A percentile compares a stretch with the other conserved stretches of the same genome.
phyloP scores from a whole-genome alignment of 2,888 invertebrate species.

The Sarcophaga subvicina region DNA sequence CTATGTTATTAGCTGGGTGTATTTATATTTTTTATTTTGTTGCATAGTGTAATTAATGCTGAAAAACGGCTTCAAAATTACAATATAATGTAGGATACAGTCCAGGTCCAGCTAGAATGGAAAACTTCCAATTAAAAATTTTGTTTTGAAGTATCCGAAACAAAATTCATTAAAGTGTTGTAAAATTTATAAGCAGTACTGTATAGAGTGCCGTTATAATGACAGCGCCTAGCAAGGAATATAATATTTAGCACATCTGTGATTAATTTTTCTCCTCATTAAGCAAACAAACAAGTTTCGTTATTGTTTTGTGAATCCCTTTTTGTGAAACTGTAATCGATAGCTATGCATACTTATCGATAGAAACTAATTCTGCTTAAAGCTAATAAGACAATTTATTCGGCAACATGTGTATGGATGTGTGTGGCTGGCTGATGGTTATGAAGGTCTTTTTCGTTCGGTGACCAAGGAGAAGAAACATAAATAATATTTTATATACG shows the following conservation, averaged over 20 bases:
- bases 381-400: not conserved
- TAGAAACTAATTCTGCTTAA: not conserved
- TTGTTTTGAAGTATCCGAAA: not conserved
- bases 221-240: not conserved
- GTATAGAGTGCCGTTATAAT: not conserved
- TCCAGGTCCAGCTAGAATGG: too few species aligned
- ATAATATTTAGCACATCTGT: slow-evolving; percentile 29
- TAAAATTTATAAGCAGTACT: not conserved
- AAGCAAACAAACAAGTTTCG: slow-evolving; percentile 24
- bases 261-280: slow-evolving; percentile 35
- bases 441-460: too few species aligned
- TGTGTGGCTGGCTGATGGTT: too few species aligned
- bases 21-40: too few species aligned
- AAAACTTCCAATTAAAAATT: too few species aligned
- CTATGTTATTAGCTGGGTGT: too few species aligned
- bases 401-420: too few species aligned
- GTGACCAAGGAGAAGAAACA: not conserved
- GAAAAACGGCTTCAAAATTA: too few species aligned
- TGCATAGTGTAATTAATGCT: too few species aligned
- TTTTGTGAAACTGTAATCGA: not conserved
- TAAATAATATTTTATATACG: slow-evolving; percentile 8
- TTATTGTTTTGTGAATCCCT: not conserved
- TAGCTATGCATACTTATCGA: too few species aligned
- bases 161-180: not conserved
- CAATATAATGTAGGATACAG: too few species aligned